Base-by-base conservation (phyloP, 2,888 invertebrate species). In the Ametastegia equiseti region DNA sequence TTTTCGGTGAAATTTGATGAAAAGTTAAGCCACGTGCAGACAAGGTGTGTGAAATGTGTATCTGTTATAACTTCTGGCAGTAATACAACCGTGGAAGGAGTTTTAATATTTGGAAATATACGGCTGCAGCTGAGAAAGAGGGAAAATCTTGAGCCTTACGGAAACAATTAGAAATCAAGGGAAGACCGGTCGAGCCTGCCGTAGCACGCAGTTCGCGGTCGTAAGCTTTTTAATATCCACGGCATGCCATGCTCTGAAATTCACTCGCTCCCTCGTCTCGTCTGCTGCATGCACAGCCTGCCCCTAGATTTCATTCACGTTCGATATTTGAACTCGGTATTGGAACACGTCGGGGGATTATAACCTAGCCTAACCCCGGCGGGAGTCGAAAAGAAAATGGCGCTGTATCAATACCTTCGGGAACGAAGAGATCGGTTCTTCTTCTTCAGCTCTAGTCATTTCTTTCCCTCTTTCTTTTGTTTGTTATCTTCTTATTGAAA, bases 291-390 rank as follows among this genome's bases (percentile, higher is more conserved):
- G 65, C 39, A 67, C 19, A 67, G 36, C 23, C 65, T 39, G 45
- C 71, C 71, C 27, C 30, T 47, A 45, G 71, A 71, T 45, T 71
- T 71, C 71, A 71, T 45, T 71, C 47, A 30, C 45, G 45, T 71
- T 71, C 71, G 71, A 71, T 71, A 71, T 71, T 71, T 71, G 71
- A 71, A 71, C 71, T 71, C 71, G 71, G 47, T 71, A 71, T 71
- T 71, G 71, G 71, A 71, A 71, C 71, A 7, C 71, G 67, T 67
- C 39, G 67, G 71, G 45, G 47, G 45, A 47, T 47, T 47, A 71
- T 71, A 71, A 30, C 47, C 71, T 27, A 71, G 71, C 47, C 71
- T 4, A 71, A 71, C 47, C 63, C 71, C 30, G 27, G 5, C 13
- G 27, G 13, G 15, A 1, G n/a, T 3, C 33, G 42, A 30, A n/a